Base-by-base conservation (phyloP, 2,113 vertebrate genomes). In the Delphinus delphis region DNA sequence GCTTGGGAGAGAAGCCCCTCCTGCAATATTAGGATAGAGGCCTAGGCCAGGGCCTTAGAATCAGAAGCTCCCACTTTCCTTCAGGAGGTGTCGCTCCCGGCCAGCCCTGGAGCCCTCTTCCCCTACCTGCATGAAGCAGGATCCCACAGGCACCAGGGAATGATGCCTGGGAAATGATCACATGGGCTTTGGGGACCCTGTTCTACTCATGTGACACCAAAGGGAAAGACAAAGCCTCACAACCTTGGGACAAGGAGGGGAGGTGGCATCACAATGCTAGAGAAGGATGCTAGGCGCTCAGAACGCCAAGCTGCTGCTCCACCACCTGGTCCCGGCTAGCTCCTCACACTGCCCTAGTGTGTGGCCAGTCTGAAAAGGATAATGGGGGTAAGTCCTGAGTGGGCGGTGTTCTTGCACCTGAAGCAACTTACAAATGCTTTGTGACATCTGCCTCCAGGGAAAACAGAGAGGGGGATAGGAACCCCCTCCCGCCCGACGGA, bases 351-450 rank as follows among this genome's bases (percentile, higher is more conserved):
- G 47, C 67, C 63, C 55, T 28, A 12, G 55, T 4, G 23, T 38
- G 55, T 14, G 53, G 70, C 53, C 53, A 50, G 93, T 65, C 1
- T 18, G 6, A 15, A 93, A 55, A 90, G 25, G 81, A 5, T 14
- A 60, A 28, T 1, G n/a, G 91, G 41, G 41, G n/a, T 1, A 44
- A 95, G 73, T 73, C 96, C 93, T 84, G 95, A 97, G 96, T 74
- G 68, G 95, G 82, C 23, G n/a, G 92, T 68, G 82, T 92, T 79
- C 90, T 90, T 15, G 12, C 76, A 84, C 90, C 90, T 50, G 70
- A 85, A 92, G 33, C 86, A 82, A 70, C 28, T 47, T 92, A 79
- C 88, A 93, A 90, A 88, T 33, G 96, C 55, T 88, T 8, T 79
- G 62, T 26, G 62, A 88, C 71, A 76, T 62, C 63, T 87, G 73